Base-by-base conservation (phyloP, 1,140 invertebrate genomes). In the Sipha flava region DNA sequence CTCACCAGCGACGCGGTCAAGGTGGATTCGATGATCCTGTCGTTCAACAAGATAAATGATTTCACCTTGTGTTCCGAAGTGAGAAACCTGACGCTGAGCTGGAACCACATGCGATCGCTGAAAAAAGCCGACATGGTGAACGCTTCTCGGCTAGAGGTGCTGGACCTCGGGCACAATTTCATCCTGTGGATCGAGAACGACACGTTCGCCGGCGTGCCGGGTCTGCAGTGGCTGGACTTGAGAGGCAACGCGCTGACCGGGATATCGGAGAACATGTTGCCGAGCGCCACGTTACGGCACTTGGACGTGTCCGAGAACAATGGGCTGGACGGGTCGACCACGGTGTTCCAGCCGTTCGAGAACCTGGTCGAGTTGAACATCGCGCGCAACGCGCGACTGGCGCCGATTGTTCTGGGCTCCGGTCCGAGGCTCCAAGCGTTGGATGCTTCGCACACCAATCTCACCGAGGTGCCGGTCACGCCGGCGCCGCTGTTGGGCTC, bases 401-500 rank as follows among this genome's bases (percentile, higher is more conserved):
- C 73, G 6, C 73, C 73, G 3, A 52, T 10, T 12, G 64, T 70
- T 43, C 12, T 87, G 6, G 86, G 85, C 9, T 84, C 86, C 82
- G 66, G 66, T 10, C 86, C 89, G 57, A 87, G 91, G 79, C 85
- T 94, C 37, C 91, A 93, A 84, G 91, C 91, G 62, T 90, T 95
- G 21, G 94, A 95, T 84, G 92, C 94, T 3, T 94, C 94, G 6
- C 88, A 90, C 79, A 94, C 92, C 1, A 91, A 92, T 34, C 87
- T 97, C 18, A 89, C 88, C 73, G 88, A 91, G 83, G 91, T 97
- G 26, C 95, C 95, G 1, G 91, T 92, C 66, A 91, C 92, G 54
- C 87, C 97, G 66, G 95, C 95, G 9, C 90, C 92, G 84, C 95
- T 93, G 1, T 91, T 97, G 21, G 87, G 92, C 29, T 92, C 92